Percentiles rank a stretch among this genome's conserved stretches.
Conservation (phyloP, 2,113 vertebrate genomes). For the Tragelaphus buxtoni region DNA sequence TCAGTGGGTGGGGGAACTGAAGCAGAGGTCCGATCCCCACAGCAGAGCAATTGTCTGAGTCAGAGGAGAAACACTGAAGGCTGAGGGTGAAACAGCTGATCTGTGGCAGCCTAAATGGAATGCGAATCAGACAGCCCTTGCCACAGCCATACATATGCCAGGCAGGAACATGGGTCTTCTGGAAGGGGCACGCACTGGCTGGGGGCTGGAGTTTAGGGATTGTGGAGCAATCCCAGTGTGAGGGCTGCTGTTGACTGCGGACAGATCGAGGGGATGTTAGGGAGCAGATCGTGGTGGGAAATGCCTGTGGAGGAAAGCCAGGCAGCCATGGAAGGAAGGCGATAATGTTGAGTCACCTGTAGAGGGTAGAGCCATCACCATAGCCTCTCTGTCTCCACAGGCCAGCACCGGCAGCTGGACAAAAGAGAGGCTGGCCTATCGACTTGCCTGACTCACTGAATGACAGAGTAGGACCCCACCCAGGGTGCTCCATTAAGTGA, state of each 20-base stretch:
- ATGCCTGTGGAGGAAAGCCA: not conserved
- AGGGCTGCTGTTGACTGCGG: not conserved
- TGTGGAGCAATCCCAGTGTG: not conserved
- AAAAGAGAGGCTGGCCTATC: not conserved
- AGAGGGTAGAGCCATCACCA: not conserved
- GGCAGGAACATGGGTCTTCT: rapidly evolving
- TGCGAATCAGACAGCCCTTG: not conserved
- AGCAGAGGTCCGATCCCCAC: not conserved
- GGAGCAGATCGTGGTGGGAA: not conserved
- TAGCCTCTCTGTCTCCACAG: not conserved
- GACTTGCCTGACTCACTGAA: not conserved
- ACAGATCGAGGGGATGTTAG: not conserved
- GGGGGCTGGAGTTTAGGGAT: not conserved
- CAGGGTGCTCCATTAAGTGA: not conserved
- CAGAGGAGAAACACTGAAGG: not conserved
- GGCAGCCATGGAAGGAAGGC: not conserved
- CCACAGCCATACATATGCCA: not conserved
- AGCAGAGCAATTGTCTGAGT: not conserved
- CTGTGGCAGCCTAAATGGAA: not conserved
- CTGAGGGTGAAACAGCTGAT: not conserved
- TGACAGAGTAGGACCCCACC: not conserved
- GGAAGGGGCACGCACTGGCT: not conserved
- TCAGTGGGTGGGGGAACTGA: not conserved
- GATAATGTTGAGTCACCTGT: not conserved
- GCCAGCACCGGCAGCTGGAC: not conserved